Conservation (phyloP, 2,888 invertebrate species). For the Andrena chrysosceles region DNA sequence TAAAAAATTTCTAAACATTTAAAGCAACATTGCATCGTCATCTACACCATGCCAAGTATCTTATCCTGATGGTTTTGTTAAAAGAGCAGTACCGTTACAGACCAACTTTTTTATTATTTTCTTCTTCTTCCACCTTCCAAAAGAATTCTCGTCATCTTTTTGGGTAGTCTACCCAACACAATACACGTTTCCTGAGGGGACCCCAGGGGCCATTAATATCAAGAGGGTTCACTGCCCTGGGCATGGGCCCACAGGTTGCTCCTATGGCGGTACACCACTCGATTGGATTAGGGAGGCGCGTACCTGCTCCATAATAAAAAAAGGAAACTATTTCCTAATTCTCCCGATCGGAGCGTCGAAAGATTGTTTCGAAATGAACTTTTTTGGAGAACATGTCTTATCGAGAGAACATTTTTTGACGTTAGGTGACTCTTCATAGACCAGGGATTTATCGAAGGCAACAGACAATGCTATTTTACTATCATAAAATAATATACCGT, state of each 20-base stretch:
- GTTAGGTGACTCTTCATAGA: neutral
- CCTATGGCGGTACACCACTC: constrained; percentile 2
- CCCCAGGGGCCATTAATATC: constrained; percentile 35
- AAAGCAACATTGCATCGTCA: neutral
- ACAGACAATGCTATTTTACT: constrained; percentile 9
- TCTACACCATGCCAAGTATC: neutral
- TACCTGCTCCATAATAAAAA: constrained; percentile 24
- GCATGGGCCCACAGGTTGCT: constrained; percentile 1
- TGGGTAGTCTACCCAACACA: constrained; percentile 6
- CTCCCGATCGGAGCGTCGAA: neutral
- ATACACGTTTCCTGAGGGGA: constrained; percentile 41
- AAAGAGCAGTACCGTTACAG: constrained; percentile 19
- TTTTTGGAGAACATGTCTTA: too few species aligned
- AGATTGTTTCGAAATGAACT: constrained; percentile 7
- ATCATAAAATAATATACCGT: constrained; percentile 30
- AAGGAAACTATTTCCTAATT: neutral
- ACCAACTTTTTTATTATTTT: neutral
- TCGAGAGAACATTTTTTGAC: neutral
- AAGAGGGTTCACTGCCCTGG: constrained; percentile 35
- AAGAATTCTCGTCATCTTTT: constrained; percentile 14
- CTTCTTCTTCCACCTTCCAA: constrained; percentile 12
- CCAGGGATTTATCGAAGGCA: neutral
- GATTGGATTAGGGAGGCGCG: constrained; percentile 24
- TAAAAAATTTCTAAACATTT: neutral
- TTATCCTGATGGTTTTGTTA: neutral